Evolutionary conservation across 1,140 invertebrate genomes (phyloP), one percentile per base, ranked within the genome.

Genomic region (Colletes gigas): DNA sequence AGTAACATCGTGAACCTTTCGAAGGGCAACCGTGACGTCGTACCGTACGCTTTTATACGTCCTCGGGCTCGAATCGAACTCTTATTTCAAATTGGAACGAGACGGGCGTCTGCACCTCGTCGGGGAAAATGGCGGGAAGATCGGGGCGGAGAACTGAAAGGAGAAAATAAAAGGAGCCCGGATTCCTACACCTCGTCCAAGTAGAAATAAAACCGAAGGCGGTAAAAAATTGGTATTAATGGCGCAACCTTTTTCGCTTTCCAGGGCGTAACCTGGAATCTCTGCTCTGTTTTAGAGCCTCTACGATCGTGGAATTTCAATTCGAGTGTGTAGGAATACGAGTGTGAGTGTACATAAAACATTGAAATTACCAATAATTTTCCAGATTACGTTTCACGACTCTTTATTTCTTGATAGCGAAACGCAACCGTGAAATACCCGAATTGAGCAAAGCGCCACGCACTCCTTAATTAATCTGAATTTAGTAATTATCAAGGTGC

Each of bases 151-250:
- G 50, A 50, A 12, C 50, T n/a, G n/a, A n/a, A n/a, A n/a, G n/a
- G n/a, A n/a, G n/a, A 10, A 50, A 50, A 9, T 8, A 47, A 17
- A 52, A 9, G 0, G 44, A 57, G 59, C 9, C 30, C 7, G 15
- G 59, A 62, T 62, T 19, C 50, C 14, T 21, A 41, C 65, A 19
- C 15, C 41, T 67, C 59, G 39, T 77, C 17, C 41, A 59, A 21
- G 44, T 60, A 68, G 66, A 30, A 47, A 41, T 44, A 62, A 60
- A 12, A 52, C n/a, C 39, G 65, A 83, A 21, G 10, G 44, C 44
- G 44, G n/a, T 21, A 19, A 52, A 62, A 52, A 62, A 84, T 84
- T 84, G 55, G 73, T 84, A 84, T 84, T 84, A 80, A 84, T 52
- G 60, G 41, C 4, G 30, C 47, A 15, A 44, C 9, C 57, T 41